Evolutionary conservation across 2,113 vertebrate species (phyloP).

Genomic region (Physeter macrocephalus): DNA sequence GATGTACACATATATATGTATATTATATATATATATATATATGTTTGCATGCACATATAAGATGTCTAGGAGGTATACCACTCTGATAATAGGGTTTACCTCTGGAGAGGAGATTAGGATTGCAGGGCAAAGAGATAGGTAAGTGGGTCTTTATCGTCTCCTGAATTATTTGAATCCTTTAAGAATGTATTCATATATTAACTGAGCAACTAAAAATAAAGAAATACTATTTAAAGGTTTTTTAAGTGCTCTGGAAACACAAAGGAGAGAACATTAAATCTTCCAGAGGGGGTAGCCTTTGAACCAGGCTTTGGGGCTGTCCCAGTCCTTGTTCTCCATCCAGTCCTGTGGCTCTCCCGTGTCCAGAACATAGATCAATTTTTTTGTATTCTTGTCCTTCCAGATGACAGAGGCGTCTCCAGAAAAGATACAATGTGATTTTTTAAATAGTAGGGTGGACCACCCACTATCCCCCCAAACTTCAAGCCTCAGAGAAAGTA

Average conservation of each 20-base stretch:
- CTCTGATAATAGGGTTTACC: neutral
- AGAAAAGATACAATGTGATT: neutral
- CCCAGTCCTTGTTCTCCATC: neutral
- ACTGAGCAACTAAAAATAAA: neutral
- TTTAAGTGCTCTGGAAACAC: neutral
- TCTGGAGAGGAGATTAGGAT: neutral
- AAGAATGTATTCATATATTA: neutral
- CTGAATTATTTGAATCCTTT: neutral
- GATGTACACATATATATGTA: neutral
- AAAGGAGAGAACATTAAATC: neutral
- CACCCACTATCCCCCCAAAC: neutral
- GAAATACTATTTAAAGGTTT: neutral
- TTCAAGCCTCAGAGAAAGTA: constrained; percentile 14
- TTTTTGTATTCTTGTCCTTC: neutral
- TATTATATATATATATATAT: neutral
- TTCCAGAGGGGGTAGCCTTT: neutral
- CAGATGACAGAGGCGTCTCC: neutral
- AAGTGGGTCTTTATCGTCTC: neutral
- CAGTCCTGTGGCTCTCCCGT: neutral
- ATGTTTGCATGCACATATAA: neutral
- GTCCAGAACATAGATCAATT: neutral
- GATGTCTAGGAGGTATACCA: neutral
- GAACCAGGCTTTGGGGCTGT: neutral
- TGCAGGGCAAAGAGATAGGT: neutral
- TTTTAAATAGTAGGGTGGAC: neutral